A percentile compares a stretch with the other conserved stretches of the same genome.
Conservation (phyloP, 2,113 vertebrate species). For the Mastomys coucha region DNA sequence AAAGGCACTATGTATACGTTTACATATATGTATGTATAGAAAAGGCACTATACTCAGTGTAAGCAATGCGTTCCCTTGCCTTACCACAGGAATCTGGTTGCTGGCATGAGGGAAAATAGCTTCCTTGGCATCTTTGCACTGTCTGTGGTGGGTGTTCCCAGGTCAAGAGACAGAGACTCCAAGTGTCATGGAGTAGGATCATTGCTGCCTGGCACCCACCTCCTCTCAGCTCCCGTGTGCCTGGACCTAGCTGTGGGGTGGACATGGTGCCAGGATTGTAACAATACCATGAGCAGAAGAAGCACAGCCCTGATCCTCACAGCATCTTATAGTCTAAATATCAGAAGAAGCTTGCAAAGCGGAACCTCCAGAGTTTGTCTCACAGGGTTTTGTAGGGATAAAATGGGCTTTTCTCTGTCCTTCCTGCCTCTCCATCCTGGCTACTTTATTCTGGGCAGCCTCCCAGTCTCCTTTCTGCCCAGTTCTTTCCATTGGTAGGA, state of each 20-base stretch:
- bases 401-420: background rate
- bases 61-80: background rate
- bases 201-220: background rate
- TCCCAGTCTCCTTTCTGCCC: background rate
- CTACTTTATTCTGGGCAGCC: background rate
- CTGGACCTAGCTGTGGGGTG: background rate
- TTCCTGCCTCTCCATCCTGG: background rate
- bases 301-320: background rate
- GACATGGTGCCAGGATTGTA: background rate
- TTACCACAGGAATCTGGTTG: background rate
- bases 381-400: background rate
- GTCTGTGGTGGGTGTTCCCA: background rate
- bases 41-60: background rate
- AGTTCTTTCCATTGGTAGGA: background rate
- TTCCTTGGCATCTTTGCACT: background rate
- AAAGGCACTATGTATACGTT: no score
- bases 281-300: background rate
- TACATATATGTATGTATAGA: no score
- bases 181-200: fast-evolving
- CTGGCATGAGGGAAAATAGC: background rate
- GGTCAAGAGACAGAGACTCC: background rate
- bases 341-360: background rate
- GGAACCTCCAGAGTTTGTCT: no score
- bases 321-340: background rate
- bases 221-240: no score